Conservation (phyloP, 2,797 vertebrate species). For the Darevskia mixta region DNA sequence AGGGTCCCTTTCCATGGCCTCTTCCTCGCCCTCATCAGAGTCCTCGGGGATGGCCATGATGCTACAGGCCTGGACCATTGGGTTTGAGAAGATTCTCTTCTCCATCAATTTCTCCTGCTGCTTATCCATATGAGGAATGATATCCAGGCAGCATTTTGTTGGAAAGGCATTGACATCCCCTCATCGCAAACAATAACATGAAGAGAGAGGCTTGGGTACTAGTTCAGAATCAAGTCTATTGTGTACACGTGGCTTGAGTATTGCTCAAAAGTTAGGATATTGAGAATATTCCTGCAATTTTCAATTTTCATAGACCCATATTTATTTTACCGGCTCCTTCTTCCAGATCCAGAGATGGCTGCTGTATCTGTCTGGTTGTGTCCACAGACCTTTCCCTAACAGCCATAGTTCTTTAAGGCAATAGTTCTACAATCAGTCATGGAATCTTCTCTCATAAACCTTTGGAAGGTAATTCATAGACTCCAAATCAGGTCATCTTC, state of each 20-base stretch:
- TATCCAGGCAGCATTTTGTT: neutral
- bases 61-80: neutral
- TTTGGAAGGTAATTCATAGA: slow-evolving; percentile 29
- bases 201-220: neutral
- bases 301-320: slow-evolving; percentile 10
- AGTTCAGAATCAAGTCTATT: neutral
- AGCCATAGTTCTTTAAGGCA: slow-evolving; percentile 40
- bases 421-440: neutral
- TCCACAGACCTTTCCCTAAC: slow-evolving; percentile 48
- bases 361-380: slow-evolving; percentile 27
- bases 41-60: too few relatives aligned
- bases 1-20: too few relatives aligned
- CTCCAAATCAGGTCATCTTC: slow-evolving; percentile 26
- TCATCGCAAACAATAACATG: neutral
- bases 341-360: slow-evolving; percentile 57
- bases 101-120: neutral
- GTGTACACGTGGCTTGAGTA: neutral
- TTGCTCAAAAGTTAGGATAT: neutral
- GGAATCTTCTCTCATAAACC: neutral
- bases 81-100: neutral
- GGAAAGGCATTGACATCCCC: neutral
- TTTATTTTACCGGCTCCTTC: slow-evolving; percentile 48
- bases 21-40: too few relatives aligned
- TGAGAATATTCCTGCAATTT: neutral
- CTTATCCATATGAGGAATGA: neutral